Base-by-base conservation (phyloP, 2,888 invertebrate species). In the Sycophila texana region DNA sequence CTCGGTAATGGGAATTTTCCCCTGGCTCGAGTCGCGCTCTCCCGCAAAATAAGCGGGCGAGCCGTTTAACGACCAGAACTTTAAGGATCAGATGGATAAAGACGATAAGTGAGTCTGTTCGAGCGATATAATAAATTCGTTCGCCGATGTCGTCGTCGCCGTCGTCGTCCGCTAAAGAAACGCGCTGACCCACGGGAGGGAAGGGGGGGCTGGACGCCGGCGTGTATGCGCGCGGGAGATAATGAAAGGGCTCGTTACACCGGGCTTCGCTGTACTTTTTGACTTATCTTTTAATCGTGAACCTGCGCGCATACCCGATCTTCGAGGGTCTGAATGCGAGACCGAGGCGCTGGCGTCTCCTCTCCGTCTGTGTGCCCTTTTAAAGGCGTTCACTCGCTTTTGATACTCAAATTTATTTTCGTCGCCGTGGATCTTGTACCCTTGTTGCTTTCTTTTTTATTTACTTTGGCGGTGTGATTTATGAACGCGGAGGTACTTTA, bases 1-100 rank as follows among this genome's bases (percentile, higher is more conserved):
- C 80, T 76, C 75, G 60, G 75, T 79, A 79, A 79, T 79, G 79
- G 79, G 79, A 80, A 76, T 80, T 80, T 80, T 76, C 79, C 72
- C 72, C 60, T 16, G 13, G 67, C 30, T 39, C 30, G 30, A 30
- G 22, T 14, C n/a, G 55, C 51, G 14, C 53, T n/a, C 70, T 60
- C 10, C 2, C 57, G 61, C 72, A 53, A 61, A 72, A 72, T 72
- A 72, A 72, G 51, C 57, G 7, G 68, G 66, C 14, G 75, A 47
- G 57, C 47, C 53, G 77, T 73, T 77, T 73, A 73, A 73, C 78
- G 73, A 78, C 66, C 63, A 70, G 55, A 73, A 73, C 78, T 78
- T 78, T 78, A 68, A 74, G 78, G 68, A 74, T 72, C 78, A 78
- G 78, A 78, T 78, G 78, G 74, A 78, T 74, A 74, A 78, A 74